These are phyloP conservation scores for Neopelma chrysocephalum DNA, from an alignment of 2,797 vertebrate species.

Conservation along the genomic window DNA sequence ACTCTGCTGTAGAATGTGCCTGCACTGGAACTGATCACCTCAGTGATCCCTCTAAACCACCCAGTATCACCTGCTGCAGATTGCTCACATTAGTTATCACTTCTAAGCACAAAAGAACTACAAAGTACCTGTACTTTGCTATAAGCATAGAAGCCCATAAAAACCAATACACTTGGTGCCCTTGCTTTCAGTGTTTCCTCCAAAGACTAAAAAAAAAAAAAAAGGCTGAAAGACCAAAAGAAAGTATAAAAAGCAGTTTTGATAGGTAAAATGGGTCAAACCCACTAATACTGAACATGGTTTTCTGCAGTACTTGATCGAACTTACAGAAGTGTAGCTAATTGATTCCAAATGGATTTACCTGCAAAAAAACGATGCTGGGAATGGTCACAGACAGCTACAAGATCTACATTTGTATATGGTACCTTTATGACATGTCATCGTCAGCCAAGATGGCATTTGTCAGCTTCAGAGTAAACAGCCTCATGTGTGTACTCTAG, in stretches of 20 bases:
- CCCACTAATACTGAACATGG: not conserved
- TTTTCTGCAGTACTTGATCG: not conserved
- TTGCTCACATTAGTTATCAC: not conserved
- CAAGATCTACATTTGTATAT: rapidly evolving
- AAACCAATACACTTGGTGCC: not conserved
- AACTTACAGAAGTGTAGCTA: not conserved
- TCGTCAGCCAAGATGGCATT: rapidly evolving
- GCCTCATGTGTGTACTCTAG: not conserved
- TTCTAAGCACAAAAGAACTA: not conserved
- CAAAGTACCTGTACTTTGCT: not conserved
- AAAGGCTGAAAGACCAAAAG: not conserved
- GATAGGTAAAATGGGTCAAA: not conserved
- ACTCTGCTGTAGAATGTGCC: not conserved
- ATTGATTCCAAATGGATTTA: not conserved
- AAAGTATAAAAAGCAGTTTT: not conserved
- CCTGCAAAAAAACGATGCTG: not conserved
- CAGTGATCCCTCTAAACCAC: not conserved
- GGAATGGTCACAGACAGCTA: not conserved
- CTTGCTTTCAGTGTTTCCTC: not conserved
- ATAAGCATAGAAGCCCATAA: not conserved
- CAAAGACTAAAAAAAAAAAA: not conserved
- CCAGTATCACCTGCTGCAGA: not conserved
- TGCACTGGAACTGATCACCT: not conserved
- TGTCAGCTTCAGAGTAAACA: not conserved
- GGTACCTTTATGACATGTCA: not conserved